Conservation (phyloP, 92 coral and sea anemone species). For the Metridium senile region DNA sequence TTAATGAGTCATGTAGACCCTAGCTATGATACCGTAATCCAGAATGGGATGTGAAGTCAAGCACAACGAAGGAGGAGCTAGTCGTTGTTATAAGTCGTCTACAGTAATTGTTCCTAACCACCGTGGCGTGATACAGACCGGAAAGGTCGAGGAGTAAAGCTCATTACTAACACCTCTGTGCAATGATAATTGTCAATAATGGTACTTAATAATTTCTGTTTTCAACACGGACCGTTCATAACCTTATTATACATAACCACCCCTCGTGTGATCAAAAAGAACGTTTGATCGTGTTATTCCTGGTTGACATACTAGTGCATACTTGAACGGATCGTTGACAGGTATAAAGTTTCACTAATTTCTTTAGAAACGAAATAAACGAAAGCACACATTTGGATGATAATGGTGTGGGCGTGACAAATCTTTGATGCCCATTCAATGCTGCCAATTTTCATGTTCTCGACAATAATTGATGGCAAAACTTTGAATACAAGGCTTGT, state of each 20-base stretch:
- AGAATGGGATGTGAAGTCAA: conserved; percentile 38
- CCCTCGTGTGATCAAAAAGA: neutral
- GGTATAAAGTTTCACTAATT: conserved; percentile 47
- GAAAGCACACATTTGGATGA: conserved; percentile 57
- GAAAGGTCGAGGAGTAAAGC: conserved; percentile 43
- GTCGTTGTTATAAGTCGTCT: conserved; percentile 25
- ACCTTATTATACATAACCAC: neutral
- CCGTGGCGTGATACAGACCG: conserved; percentile 41
- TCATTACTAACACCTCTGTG: conserved; percentile 29
- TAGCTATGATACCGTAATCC: conserved; percentile 55
- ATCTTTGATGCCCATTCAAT: conserved; percentile 71
- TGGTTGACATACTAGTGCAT: conserved; percentile 9
- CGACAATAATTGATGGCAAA: conserved; percentile 35
- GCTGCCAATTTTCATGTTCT: conserved; percentile 58
- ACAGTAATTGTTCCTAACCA: conserved; percentile 25
- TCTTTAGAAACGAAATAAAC: conserved; percentile 56
- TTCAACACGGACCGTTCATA: conserved; percentile 41
- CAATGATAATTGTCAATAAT: conserved; percentile 31
- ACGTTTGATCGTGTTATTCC: neutral
- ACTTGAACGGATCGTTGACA: conserved; percentile 14
- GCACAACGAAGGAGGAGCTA: conserved; percentile 41
- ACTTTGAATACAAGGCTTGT: conserved; percentile 22
- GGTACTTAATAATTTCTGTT: conserved; percentile 27
- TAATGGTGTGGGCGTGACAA: conserved; percentile 86
- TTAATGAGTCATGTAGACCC: conserved; percentile 51